Conservation (phyloP, 2,888 invertebrate genomes). For the Dolichomitus sp. region DNA sequence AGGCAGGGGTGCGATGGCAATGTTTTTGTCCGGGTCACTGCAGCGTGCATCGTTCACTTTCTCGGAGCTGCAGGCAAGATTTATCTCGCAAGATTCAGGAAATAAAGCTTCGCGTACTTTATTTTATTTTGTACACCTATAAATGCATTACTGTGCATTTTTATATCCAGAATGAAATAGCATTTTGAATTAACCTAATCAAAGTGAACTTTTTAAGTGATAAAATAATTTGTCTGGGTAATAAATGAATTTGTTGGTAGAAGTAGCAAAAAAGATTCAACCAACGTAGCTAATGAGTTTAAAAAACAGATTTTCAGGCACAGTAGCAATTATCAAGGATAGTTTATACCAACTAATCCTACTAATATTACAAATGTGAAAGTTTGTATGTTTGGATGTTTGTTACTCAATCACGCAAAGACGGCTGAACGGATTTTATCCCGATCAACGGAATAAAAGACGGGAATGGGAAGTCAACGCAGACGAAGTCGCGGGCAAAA, state of each 20-base stretch:
- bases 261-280: background rate
- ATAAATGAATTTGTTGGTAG: background rate
- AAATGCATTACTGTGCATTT: background rate
- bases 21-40: constrained; percentile 56
- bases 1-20: constrained; percentile 48
- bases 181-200: background rate
- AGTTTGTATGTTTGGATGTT: too few species aligned
- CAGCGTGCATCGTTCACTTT: constrained; percentile 8
- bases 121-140: background rate
- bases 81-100: background rate
- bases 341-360: too few species aligned
- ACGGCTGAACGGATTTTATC: too few species aligned
- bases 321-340: background rate
- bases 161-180: background rate
- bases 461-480: too few species aligned
- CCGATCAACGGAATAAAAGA: too few species aligned
- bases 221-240: background rate
- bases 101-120: background rate
- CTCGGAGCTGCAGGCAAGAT: background rate
- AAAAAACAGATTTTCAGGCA: background rate
- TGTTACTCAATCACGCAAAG: too few species aligned
- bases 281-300: background rate
- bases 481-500: too few species aligned
- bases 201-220: background rate
- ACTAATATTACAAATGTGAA: too few species aligned